These are phyloP conservation scores for Uloborus diversus DNA, from an alignment of 1,140 invertebrate species.

Conservation along the genomic window DNA sequence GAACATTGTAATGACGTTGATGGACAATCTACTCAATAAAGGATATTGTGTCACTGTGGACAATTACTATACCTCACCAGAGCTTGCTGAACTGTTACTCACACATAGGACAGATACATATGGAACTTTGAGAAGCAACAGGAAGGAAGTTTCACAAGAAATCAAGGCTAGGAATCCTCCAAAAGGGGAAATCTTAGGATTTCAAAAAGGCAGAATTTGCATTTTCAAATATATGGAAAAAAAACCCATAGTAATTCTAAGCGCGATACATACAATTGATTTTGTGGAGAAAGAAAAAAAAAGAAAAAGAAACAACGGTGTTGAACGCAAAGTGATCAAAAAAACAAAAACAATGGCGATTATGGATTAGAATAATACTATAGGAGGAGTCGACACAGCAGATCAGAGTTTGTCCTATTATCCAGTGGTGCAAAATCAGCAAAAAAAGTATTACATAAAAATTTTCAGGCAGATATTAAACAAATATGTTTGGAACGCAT, in stretches of 20 bases:
- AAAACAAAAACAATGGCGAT: slow-evolving; percentile 8
- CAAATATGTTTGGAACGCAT: slow-evolving; percentile 4
- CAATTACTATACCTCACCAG: slow-evolving; percentile 2
- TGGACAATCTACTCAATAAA: no score
- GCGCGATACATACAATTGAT: not conserved
- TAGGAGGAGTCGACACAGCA: slow-evolving; percentile 5
- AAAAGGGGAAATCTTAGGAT: not conserved
- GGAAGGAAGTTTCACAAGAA: no score
- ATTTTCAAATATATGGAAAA: not conserved
- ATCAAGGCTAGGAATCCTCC: no score
- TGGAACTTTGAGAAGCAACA: no score
- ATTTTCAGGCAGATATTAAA: slow-evolving; percentile 13
- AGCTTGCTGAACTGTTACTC: no score
- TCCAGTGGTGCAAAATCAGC: not conserved
- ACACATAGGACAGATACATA: no score
- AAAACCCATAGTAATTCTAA: not conserved
- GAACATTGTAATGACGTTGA: no score
- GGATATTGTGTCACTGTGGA: not conserved
- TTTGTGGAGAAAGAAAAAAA: not conserved
- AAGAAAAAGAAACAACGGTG: not conserved
- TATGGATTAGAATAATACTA: slow-evolving; percentile 13
- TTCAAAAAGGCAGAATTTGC: not conserved
- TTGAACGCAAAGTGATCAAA: not conserved
- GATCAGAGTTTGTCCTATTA: slow-evolving; percentile 18
- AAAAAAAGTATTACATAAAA: slow-evolving; percentile 23